phyloP scores from a whole-genome alignment of 2,113 vertebrate species.

The Stegostoma tigrinum region DNA sequence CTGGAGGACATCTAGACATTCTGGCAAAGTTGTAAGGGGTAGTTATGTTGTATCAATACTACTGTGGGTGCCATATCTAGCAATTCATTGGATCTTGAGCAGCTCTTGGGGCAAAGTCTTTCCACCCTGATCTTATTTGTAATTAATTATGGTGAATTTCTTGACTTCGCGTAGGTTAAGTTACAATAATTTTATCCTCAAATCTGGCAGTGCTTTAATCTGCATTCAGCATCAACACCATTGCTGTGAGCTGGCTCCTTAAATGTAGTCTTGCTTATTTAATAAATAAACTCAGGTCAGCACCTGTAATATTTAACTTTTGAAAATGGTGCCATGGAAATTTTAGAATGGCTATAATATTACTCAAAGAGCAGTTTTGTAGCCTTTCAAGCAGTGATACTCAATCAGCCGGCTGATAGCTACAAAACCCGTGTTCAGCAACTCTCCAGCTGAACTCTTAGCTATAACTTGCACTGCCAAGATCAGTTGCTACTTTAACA shows the following conservation, averaged over 20 bases:
- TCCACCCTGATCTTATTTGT: no score
- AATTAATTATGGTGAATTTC: no score
- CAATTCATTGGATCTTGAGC: no score
- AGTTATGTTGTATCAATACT: no score
- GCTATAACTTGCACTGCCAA: background rate
- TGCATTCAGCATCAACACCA: background rate
- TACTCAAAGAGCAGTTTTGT: background rate
- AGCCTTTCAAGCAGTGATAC: background rate
- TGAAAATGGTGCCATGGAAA: background rate
- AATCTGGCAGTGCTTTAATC: background rate
- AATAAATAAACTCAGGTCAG: background rate
- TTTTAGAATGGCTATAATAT: background rate
- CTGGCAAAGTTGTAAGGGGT: no score
- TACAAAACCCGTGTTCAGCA: background rate
- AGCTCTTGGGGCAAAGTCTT: no score
- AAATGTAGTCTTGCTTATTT: background rate
- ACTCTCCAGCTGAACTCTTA: background rate
- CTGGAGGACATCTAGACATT: no score
- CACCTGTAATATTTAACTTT: background rate
- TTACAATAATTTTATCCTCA: no score
- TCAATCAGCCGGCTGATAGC: background rate
- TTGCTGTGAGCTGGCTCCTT: background rate
- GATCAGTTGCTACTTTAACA: background rate
- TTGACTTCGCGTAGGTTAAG: no score
- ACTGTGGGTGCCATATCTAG: no score